A percentile compares a stretch with the other conserved stretches of the same genome.
Evolutionary conservation across 1,140 invertebrate genomes (phyloP).

Genomic region (Palaemon carinicauda): DNA sequence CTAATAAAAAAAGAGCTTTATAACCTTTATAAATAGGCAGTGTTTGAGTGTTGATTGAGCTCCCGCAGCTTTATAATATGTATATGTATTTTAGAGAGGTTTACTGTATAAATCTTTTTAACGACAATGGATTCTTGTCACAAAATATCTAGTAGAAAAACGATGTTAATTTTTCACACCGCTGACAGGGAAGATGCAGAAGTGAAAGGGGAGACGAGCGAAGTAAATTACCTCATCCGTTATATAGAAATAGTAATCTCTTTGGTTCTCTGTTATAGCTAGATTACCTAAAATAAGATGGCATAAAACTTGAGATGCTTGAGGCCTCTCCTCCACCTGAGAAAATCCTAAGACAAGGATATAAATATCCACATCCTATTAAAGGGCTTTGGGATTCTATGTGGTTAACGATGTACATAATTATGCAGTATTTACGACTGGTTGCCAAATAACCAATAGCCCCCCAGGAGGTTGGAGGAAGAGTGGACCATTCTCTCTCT

Average conservation of each 20-base stretch:
- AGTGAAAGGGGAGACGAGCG: background rate
- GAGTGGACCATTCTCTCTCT: background rate
- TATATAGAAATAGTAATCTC: too few relatives aligned
- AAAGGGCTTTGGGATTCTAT: too few relatives aligned
- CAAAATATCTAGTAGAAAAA: background rate
- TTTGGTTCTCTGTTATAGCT: too few relatives aligned
- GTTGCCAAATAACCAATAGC: too few relatives aligned
- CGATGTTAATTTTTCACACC: background rate
- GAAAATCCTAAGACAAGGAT: too few relatives aligned
- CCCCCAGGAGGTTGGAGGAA: background rate
- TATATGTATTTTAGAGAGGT: conserved; percentile 31
- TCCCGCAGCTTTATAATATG: conserved; percentile 29
- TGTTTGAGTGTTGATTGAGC: conserved; percentile 37
- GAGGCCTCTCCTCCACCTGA: too few relatives aligned
- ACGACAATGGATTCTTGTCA: conserved; percentile 17
- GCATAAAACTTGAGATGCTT: too few relatives aligned
- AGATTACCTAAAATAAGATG: too few relatives aligned
- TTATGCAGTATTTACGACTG: too few relatives aligned
- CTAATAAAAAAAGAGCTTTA: conserved; percentile 23
- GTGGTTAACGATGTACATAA: too few relatives aligned
- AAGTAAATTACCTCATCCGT: background rate
- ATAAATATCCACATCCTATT: too few relatives aligned
- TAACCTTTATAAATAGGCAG: conserved; percentile 24
- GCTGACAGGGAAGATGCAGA: background rate
- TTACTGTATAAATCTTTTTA: conserved; percentile 37